Evolutionary conservation across 1,140 invertebrate species (phyloP), one percentile per base, ranked within the genome.

Genomic region (Scaptomyza montana): DNA sequence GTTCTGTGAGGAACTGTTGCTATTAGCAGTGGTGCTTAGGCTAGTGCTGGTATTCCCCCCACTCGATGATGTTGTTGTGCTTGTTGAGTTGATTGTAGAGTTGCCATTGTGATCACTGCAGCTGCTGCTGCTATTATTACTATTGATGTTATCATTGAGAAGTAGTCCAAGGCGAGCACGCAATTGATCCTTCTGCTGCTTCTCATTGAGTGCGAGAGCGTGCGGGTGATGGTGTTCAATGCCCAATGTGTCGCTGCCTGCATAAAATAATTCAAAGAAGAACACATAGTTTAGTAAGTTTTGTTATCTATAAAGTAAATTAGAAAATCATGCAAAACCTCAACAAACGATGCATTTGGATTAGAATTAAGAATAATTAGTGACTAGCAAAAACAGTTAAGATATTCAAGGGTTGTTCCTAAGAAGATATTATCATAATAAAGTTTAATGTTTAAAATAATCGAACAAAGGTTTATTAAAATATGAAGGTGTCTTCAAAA

Each of bases 101-200:
- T 82, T 78, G 92, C 93, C 79, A 93, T 82, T 80, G 92, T 92
- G 74, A 92, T 93, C 90, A 70, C 50, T 75, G 62, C 16, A 67
- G 69, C 69, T 72, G 69, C 69, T 67, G 90, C 92, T 91, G 74
- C 75, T 77, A 43, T 63, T 67, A 55, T 78, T 79, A 56, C 45
- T 55, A 3, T 75, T 71, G 67, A 93, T 77, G 69, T 93, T 93
- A 79, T 96, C 96, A 2, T 97, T 97, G 16, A 98, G 92, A 12
- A 98, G 92, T 6, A 98, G 92, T 3, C 97, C 97, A 28, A 98
- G 92, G 1, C 97, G 93, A 93, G 97, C 96, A 92, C 98, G 97
- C 30, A 98, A 93, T 91, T 98, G 97, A 89, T 92, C 89, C 74
- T 90, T 90, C 36, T 91, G 81, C 57, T 87, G 90, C 49, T 91